Base-by-base conservation (phyloP, 2,888 invertebrate species). In the Tethea ocularis region DNA sequence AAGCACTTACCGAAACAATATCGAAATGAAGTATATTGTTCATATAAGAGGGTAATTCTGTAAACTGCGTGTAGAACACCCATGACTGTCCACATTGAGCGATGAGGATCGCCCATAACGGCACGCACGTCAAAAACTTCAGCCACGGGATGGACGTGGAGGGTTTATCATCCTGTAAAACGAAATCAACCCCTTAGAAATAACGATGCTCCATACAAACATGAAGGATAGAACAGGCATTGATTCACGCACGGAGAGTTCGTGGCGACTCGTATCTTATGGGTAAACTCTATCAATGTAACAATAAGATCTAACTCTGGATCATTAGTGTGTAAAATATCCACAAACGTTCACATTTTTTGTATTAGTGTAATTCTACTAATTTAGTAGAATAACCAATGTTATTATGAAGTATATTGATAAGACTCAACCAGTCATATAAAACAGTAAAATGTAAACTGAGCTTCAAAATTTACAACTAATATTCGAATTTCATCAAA, bases 21-120 rank as follows among this genome's bases (percentile, higher is more conserved):
- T 96, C 95, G 72, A 96, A 96, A 81, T 97, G 97, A 64, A 97
- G 89, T 81, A 97, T 96, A 83, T 96, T 95, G 74, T 95, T 95
- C 96, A 97, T 97, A 70, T 97, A 97, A 0, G 96, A 96, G 13
- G 97, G 97, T 62, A 97, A 82, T 80, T 97, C 97, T 0, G 97
- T 97, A 5, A 97, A 93, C 77, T 96, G 96, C 56, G 97, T 97
- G 88, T 97, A 97, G 89, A 97, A 97, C 23, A 96, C 96, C 97
- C 97, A 97, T 1, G 96, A 94, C 77, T 96, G 96, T 26, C 96
- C 97, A 72, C 96, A 97, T 78, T 97, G 97, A 0, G 97, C 97
- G 53, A 97, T 94, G 13, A 97, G 89, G 64, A 97, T 97, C 6
- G 97, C 97, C 97, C 97, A 97, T 65, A 97, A 88, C 0, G 97